Base-by-base conservation (phyloP, 2,888 invertebrate species). In the Margaritifera margaritifera region DNA sequence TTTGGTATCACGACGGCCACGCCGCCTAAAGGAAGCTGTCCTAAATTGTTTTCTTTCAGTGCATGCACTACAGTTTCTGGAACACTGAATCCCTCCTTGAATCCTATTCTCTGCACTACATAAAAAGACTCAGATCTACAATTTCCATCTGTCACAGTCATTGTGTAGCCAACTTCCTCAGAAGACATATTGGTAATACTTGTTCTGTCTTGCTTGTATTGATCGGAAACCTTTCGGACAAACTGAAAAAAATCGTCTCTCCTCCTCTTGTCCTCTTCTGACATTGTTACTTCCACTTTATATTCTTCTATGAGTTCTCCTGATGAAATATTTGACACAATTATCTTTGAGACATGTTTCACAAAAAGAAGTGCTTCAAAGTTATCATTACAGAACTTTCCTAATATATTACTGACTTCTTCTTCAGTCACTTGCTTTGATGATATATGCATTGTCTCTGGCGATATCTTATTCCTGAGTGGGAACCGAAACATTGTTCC, bases 1-100 rank as follows among this genome's bases (percentile, higher is more conserved):
- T 77, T 73, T 82, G 84, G 1, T 79, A 83, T 71, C 83, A 80
- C 72, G 6, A 77, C 61, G 19, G 85, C 85, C 6, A 83, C 80
- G 1, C 83, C 84, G 22, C 81, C 83, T 57, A 72, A 51, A 11
- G 85, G 85, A 11, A 84, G 66, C 8, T 82, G 71, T 8, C 77
- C 75, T n/a, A 86, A 72, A 25, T 84, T 75, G 15, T 75, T 69
- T 15, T 69, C 66, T 50, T 72, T 68, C 61, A 81, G 76, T 5
- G 81, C 80, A 8, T 79, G 69, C 4, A 59, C 22, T 2, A 87
- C 64, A 19, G 55, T 58, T 0, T 66, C 59, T 19, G 81, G 76
- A 11, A 84, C 62, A 57, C 82, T 80, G 20, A 83, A 65, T 25
- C 11, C 19, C 20, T 54, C 31, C 2, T n/a, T 20, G 24, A 74